Evolutionary conservation across 2,888 invertebrate species (phyloP).

Genomic region (Cosmopolites sordidus): DNA sequence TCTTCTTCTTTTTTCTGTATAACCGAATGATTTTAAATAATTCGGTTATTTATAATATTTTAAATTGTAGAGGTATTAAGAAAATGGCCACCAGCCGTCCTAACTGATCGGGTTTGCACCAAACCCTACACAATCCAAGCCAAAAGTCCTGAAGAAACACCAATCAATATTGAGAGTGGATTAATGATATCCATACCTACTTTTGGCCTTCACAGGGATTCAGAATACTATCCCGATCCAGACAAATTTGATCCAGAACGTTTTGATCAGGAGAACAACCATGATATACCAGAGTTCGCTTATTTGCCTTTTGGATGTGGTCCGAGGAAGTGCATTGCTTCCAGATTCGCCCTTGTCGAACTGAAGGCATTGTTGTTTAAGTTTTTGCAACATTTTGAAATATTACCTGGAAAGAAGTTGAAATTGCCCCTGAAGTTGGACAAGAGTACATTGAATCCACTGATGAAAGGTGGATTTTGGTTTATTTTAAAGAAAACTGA

Average conservation of each 20-base stretch:
- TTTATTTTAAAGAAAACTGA: conserved; percentile 35
- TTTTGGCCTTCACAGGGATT: not conserved
- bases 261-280: conserved; percentile 4
- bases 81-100: conserved; percentile 5
- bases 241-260: conserved; percentile 9
- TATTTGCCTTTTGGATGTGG: conserved; percentile 1
- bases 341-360: not conserved
- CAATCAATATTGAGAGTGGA: not conserved
- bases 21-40: no score
- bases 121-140: conserved; percentile 1
- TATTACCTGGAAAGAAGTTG: conserved; percentile 29
- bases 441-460: not conserved
- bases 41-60: no score
- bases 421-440: conserved; percentile 17
- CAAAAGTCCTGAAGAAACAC: not conserved
- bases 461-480: conserved; percentile 35
- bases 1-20: no score
- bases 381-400: conserved; percentile 4
- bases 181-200: not conserved
- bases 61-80: conserved; percentile 3
- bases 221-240: conserved; percentile 5
- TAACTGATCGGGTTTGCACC: not conserved
- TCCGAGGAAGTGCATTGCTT: conserved; percentile 5
- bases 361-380: not conserved
- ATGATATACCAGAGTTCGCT: not conserved